Conservation (phyloP, 2,113 vertebrate species). For the Limanda limanda region DNA sequence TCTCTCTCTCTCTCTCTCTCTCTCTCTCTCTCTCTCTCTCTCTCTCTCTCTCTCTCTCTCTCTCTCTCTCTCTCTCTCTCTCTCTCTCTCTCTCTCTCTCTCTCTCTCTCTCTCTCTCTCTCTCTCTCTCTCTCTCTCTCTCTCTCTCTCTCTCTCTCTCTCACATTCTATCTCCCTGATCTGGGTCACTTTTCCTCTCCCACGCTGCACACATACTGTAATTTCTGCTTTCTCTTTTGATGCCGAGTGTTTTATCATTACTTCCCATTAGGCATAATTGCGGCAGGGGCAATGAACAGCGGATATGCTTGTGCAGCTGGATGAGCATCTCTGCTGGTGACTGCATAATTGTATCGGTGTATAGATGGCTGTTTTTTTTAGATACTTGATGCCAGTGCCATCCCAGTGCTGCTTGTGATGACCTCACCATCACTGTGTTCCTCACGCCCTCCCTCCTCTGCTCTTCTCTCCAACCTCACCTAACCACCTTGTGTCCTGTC, state of each 20-base stretch:
- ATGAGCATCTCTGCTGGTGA: slow-evolving; percentile 24
- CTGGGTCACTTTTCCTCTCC: slow-evolving; percentile 33
- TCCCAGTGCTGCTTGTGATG: slow-evolving; percentile 5
- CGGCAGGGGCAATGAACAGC: slow-evolving; percentile 32
- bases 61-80: slow-evolving; percentile 54
- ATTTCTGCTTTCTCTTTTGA: slow-evolving; percentile 62
- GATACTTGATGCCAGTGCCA: slow-evolving; percentile 23
- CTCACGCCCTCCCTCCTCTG: neutral
- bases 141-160: slow-evolving; percentile 39
- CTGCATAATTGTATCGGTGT: slow-evolving; percentile 34
- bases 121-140: slow-evolving; percentile 56
- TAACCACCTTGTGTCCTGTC: slow-evolving; percentile 25
- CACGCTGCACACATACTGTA: slow-evolving; percentile 55
- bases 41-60: slow-evolving; percentile 53
- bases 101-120: slow-evolving; percentile 45
- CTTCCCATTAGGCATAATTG: slow-evolving; percentile 65
- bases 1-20: slow-evolving; percentile 52
- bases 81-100: slow-evolving; percentile 52
- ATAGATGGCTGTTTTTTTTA: slow-evolving; percentile 28
- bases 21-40: slow-evolving; percentile 48
- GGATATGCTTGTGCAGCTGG: slow-evolving; percentile 28
- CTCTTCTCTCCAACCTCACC: slow-evolving; percentile 18
- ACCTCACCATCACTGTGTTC: slow-evolving; percentile 16
- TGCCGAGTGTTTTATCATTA: slow-evolving; percentile 61
- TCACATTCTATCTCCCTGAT: slow-evolving; percentile 57